Percentiles rank a stretch among this genome's conserved stretches.
Conservation (phyloP, 2,888 invertebrate species). For the Hyalella azteca region DNA sequence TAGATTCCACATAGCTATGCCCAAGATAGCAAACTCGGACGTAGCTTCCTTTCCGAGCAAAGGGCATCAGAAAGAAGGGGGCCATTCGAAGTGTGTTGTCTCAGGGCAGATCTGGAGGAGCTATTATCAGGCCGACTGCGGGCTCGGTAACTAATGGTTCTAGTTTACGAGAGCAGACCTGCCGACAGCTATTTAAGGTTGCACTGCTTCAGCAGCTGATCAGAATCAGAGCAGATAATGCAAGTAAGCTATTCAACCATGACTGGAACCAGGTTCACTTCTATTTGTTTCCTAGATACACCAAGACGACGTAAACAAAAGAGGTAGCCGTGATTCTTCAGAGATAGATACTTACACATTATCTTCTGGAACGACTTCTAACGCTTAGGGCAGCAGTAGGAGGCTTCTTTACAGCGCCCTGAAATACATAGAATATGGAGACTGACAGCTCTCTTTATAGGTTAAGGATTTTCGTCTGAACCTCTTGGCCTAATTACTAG, state of each 20-base stretch:
- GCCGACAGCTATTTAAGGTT: constrained; percentile 33
- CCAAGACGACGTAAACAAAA: neutral
- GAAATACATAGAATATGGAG: too few species aligned
- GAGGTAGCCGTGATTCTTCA: constrained; percentile 4
- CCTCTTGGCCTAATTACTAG: too few species aligned
- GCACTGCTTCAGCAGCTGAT: constrained; percentile 23
- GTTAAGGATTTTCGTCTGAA: too few species aligned
- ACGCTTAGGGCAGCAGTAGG: neutral
- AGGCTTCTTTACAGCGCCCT: too few species aligned
- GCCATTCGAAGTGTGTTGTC: constrained; percentile 24
- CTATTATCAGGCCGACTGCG: neutral
- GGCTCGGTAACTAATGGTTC: constrained; percentile 20
- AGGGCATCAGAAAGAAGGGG: neutral
- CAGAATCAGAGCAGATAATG: constrained; percentile 14
- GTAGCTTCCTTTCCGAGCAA: neutral
- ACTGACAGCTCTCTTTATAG: too few species aligned
- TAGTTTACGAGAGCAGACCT: constrained; percentile 9
- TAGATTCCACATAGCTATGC: too few species aligned
- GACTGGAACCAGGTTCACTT: neutral
- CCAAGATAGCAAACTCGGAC: too few species aligned
- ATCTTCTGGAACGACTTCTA: neutral
- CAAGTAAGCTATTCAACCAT: neutral
- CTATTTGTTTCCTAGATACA: neutral
- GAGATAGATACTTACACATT: neutral
- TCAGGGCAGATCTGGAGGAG: constrained; percentile 2